Base-by-base conservation (phyloP, 1,140 invertebrate genomes). In the Doryteuthis pealeii region DNA sequence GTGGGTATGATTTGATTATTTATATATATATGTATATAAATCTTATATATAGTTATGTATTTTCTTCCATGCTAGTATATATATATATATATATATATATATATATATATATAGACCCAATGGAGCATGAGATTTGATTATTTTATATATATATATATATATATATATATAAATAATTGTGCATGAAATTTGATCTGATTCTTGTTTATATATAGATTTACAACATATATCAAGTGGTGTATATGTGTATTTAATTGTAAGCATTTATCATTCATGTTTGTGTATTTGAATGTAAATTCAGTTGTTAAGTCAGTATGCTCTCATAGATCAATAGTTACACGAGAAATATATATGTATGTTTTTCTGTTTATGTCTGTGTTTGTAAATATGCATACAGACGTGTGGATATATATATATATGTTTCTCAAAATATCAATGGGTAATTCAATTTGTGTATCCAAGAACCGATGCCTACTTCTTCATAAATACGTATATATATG, bases 11-110 rank as follows among this genome's bases (percentile, higher is more conserved):
- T 28, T 8, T 58, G 15, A 3, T 5, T 28, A n/a, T 40, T 5
- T 10, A 40, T 28, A 58, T 28, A 58, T 15, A 58, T 2, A 58
- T 58, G 18, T 2, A 58, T 58, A 28, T 28, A 58, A 3, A 58
- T 58, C 54, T 5, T 58, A 58, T 58, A 58, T 58, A 58, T 18
- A 58, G 4, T 6, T 58, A 58, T 58, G 15, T 58, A 58, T 58
- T 5, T 58, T 5, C 54, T 5, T 58, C 3, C 15, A 58, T 58
- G 15, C 54, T 5, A 2, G 15, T 58, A 58, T 58, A 58, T 58
- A 58, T 58, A 58, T 15, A n/a, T 58, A 58, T 58, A 58, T 58
- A 58, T 18, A 58, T 15, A 58, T 58, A 58, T 28, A 58, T 58
- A 58, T 58, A 58, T 58, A 58, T 15, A 58, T 58, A 58, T 58